Evolutionary conservation across 2,113 vertebrate species (phyloP), one percentile per base, ranked within the genome.

Genomic region (Eleginops maclovinus): DNA sequence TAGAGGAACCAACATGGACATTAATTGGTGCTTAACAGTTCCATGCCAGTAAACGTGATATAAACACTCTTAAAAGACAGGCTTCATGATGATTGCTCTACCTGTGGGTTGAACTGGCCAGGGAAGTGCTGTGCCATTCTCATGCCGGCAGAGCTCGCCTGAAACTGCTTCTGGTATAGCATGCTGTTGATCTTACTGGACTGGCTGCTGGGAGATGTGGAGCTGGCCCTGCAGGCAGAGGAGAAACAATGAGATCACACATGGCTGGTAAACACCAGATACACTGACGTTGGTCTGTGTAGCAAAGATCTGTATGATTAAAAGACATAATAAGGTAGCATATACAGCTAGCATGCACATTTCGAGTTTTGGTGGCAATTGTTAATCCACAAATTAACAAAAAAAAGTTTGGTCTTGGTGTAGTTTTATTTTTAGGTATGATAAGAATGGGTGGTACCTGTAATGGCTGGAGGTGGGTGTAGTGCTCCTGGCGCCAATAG

Each of bases 161-260:
- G 97, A 87, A 98, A 99, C 90, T 97, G 98, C 94, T 99, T 99
- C 95, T 98, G 98, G 95, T 99, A 99, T 36, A 99, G 93, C 92
- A 99, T 95, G 93, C 96, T 98, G 95, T 97, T 99, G 93, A 99
- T 97, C 93, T 99, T 99, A 93, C 96, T 97, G 88, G 97, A 96
- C 92, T 99, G 98, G 93, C 95, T 98, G 89, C 96, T 98, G 9
- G 98, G 98, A 91, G 98, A 99, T n/a, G 97, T 97, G 84, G 98
- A 99, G 91, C 96, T 97, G 51, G 96, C 97, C 94, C 98, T 99
- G 85, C 60, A 89, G 26, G 17, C 2, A 28, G 1, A 24, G 2
- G n/a, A 36, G 41, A 4, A 64, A 10, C 14, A 24, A 53, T 16
- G 8, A 41, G 36, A 72, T 40, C 4, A 44, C 55, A 28, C 8